Evolutionary conservation across 2,797 vertebrate species (phyloP), one percentile per base, ranked within the genome.

Genomic region (Petrocephalus sullivani): DNA sequence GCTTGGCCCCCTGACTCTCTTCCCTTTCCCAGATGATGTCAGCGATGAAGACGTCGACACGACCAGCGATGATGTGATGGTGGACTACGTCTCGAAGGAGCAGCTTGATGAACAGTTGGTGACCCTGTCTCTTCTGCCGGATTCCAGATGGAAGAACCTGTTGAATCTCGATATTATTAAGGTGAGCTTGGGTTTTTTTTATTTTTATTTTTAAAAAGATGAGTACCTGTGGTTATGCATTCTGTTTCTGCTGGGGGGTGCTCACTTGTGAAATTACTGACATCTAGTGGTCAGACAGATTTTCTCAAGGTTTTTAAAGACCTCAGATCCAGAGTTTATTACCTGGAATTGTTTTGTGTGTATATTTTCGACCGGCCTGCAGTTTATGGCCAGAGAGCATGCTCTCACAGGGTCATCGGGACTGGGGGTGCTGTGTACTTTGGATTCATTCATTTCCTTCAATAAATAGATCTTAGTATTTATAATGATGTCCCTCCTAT

Each of bases 101-200:
- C 98, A 99, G 89, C 0, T 99, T 90, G 96, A 95, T 92, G 95
- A 95, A 49, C 95, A 97, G 83, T 93, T 99, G 90, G 94, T 99
- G 84, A 99, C 98, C 0, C 95, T 99, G 7, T 98, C 98, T 0
- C 93, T 95, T 89, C 93, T 98, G 81, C 96, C 98, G 0, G 98
- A 98, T 91, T 99, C 97, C 23, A 96, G 97, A 2, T 99, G 98
- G 98, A 99, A 96, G 90, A 98, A 97, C 89, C 96, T 99, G 49
- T 95, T 99, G 75, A 96, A 95, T 90, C 96, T 99, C 84, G 97
- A 99, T 89, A 12, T 95, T 90, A 98, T 99, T 93, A 99, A 98
- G 97, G 98, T 99, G 94, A 89, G 85, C 82, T 81, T 78, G 16
- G 33, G 10, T 2, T 87, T 33, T n/a, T 46, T 19, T 78, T 41